These are phyloP conservation scores for Lutjanus argentimaculatus DNA, from an alignment of 2,797 vertebrate species.

Conservation along the genomic window DNA sequence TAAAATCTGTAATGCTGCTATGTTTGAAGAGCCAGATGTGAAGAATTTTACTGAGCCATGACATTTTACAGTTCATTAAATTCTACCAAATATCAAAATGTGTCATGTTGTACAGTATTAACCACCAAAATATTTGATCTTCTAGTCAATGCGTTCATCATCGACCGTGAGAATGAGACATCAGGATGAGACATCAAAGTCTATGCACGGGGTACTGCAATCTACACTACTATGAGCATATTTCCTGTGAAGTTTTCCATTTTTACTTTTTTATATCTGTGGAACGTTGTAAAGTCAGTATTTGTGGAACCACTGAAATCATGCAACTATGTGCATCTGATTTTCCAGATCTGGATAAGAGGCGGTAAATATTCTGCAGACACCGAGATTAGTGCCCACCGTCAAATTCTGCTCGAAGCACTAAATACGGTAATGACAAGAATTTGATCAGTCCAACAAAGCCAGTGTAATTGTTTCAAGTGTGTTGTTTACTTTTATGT, in stretches of 20 bases:
- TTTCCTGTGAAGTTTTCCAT: too few relatives aligned
- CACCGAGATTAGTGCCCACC: neutral
- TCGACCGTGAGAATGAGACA: neutral
- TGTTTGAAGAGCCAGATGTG: neutral
- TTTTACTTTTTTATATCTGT: too few relatives aligned
- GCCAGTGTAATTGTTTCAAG: rapidly evolving
- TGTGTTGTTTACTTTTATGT: too few relatives aligned
- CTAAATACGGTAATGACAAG: constrained; percentile 49
- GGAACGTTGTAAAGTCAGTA: neutral
- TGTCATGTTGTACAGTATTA: neutral
- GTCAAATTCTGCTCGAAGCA: neutral
- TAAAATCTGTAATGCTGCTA: too few relatives aligned
- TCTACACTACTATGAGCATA: neutral
- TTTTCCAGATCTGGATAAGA: neutral
- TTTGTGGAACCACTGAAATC: neutral
- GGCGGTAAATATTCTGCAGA: neutral
- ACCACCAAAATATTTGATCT: constrained; percentile 10
- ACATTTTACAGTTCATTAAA: neutral
- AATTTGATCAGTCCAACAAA: neutral
- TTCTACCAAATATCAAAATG: neutral
- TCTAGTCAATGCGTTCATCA: constrained; percentile 1
- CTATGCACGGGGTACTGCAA: neutral
- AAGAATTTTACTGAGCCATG: neutral
- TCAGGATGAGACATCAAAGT: too few relatives aligned
- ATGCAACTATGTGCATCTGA: neutral